A percentile compares a stretch with the other conserved stretches of the same genome.
Conservation (phyloP, 92 coral and sea anemone species). For the Palythoa heliodiscus region DNA sequence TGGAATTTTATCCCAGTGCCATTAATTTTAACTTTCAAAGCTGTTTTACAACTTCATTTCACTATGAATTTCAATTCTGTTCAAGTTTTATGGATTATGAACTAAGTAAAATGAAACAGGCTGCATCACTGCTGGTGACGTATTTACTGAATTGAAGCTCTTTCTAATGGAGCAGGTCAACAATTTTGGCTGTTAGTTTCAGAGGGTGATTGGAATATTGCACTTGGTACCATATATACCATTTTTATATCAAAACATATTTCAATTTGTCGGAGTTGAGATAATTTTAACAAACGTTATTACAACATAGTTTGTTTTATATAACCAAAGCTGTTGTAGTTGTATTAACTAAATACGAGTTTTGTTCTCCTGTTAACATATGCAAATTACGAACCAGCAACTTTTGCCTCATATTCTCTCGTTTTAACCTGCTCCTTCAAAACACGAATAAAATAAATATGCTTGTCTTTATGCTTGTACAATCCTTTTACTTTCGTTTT, state of each 20-base stretch:
- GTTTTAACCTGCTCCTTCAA: neutral
- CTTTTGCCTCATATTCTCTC: neutral
- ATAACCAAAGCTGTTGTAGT: neutral
- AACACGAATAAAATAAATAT: neutral
- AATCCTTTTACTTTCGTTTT: neutral
- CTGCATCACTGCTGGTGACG: no score
- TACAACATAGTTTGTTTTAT: neutral
- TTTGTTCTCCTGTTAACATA: neutral
- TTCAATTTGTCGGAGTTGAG: neutral
- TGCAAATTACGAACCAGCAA: neutral
- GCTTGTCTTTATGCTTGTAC: neutral
- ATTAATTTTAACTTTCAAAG: no score
- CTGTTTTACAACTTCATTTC: no score
- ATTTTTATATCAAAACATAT: neutral
- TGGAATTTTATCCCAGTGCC: no score
- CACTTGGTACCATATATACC: neutral
- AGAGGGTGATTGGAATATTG: neutral
- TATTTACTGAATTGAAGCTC: neutral
- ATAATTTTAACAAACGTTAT: neutral
- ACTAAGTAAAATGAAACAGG: neutral
- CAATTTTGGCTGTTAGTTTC: neutral
- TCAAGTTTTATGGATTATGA: neutral
- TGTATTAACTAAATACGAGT: neutral
- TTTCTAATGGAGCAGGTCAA: neutral
- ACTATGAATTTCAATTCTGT: neutral